Conservation (phyloP, 1,140 invertebrate species). For the Tribolium castaneum region DNA sequence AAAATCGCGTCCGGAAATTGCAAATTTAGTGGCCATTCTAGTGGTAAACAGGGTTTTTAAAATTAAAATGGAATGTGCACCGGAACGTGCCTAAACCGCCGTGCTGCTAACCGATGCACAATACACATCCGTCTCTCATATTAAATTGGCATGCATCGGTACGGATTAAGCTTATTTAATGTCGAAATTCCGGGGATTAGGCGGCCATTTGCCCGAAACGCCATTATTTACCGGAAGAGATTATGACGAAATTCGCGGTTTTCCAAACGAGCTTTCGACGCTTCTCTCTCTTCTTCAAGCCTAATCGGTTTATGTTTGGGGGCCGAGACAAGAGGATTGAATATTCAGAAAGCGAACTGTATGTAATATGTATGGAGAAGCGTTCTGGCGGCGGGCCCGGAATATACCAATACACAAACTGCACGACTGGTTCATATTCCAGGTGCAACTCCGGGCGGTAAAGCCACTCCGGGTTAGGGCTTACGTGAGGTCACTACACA, state of each 20-base stretch:
- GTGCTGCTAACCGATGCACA: constrained; percentile 43
- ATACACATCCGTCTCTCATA: constrained; percentile 50
- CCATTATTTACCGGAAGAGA: constrained; percentile 33
- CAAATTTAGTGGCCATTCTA: constrained; percentile 45
- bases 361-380: constrained; percentile 22
- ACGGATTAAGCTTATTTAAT: constrained; percentile 38
- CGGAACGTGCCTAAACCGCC: constrained; percentile 49
- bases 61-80: constrained; percentile 53
- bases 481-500: constrained; percentile 36
- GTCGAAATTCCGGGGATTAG: constrained; percentile 27
- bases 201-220: constrained; percentile 19
- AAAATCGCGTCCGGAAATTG: constrained; percentile 42
- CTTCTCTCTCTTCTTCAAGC: background rate
- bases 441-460: constrained; percentile 38
- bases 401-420: background rate
- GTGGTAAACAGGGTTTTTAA: constrained; percentile 44
- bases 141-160: constrained; percentile 42
- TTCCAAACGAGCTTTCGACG: constrained; percentile 29
- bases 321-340: constrained; percentile 12
- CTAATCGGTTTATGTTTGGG: constrained; percentile 27
- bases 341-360: constrained; percentile 41
- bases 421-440: constrained; percentile 32
- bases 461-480: constrained; percentile 29
- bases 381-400: constrained; percentile 14
- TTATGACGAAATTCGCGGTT: constrained; percentile 33